Conservation (phyloP, 2,888 invertebrate genomes). For the Drosophila villosipedis region DNA sequence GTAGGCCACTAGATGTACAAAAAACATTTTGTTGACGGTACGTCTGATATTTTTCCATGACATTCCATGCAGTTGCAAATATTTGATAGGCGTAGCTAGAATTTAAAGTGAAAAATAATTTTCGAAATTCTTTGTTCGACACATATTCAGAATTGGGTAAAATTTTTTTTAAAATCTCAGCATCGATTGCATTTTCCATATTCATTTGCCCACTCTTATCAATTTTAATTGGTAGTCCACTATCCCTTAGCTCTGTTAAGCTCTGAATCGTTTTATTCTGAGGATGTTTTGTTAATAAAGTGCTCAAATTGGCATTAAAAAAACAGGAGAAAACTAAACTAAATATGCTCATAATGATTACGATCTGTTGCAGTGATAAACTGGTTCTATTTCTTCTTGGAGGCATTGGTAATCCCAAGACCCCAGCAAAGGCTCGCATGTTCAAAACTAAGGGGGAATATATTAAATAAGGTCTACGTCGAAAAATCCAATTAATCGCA, state of each 20-base stretch:
- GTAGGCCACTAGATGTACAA: conserved; percentile 1
- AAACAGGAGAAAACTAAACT: conserved; percentile 35
- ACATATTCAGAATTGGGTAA: conserved; percentile 1
- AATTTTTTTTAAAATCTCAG: fast-evolving
- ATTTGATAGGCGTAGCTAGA: conserved; percentile 1
- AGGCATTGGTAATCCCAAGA: conserved; percentile 39
- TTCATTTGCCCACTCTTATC: neutral
- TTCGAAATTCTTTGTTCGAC: fast-evolving
- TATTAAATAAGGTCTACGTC: neutral
- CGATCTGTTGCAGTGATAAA: conserved; percentile 37
- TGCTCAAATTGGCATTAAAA: conserved; percentile 40
- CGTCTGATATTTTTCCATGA: conserved; percentile 1
- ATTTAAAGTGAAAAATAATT: neutral
- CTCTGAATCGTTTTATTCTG: conserved; percentile 9
- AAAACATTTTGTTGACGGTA: neutral
- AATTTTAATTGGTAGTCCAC: conserved; percentile 13
- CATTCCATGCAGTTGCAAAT: neutral
- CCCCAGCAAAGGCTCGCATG: conserved; percentile 29
- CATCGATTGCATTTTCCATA: neutral
- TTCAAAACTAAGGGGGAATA: conserved; percentile 25
- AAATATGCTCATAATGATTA: conserved; percentile 40
- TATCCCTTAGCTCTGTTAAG: conserved; percentile 23
- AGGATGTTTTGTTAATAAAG: conserved; percentile 32
- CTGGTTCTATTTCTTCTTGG: conserved; percentile 10
- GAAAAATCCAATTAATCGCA: neutral